Conservation (phyloP, 2,113 vertebrate genomes). For the Pteronura brasiliensis region DNA sequence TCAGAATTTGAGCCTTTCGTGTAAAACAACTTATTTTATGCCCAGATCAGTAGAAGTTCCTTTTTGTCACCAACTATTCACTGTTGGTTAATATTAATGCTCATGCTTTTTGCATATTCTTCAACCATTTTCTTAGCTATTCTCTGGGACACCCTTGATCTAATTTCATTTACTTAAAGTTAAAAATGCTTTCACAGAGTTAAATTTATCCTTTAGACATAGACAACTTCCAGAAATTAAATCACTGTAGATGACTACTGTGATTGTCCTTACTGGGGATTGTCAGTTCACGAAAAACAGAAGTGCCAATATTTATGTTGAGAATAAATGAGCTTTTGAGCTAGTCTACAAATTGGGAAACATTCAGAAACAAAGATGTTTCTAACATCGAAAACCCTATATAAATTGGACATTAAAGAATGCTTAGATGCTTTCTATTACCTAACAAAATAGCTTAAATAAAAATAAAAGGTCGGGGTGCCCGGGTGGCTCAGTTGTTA, state of each 20-base stretch:
- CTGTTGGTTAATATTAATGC: not conserved
- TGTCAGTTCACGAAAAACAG: not conserved
- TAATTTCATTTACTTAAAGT: constrained; percentile 19
- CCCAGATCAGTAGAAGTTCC: not conserved
- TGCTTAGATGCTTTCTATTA: not conserved
- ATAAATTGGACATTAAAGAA: not conserved
- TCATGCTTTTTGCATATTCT: not conserved
- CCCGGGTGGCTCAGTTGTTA: too few species aligned
- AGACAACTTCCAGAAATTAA: constrained; percentile 1
- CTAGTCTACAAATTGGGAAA: not conserved
- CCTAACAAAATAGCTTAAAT: not conserved
- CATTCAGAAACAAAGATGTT: not conserved
- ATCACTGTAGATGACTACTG: not conserved
- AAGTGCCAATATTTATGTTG: not conserved
- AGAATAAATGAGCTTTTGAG: not conserved
- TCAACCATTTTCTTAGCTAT: not conserved
- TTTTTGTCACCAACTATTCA: not conserved
- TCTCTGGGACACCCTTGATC: not conserved
- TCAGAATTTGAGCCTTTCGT: not conserved
- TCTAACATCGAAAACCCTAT: not conserved
- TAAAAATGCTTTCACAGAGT: not conserved
- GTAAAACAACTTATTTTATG: not conserved
- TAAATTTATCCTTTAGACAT: not conserved
- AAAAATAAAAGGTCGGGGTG: not conserved
- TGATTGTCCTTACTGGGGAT: not conserved